Evolutionary conservation across 1,140 invertebrate genomes (phyloP).

Genomic region (Drosophila sp.): DNA sequence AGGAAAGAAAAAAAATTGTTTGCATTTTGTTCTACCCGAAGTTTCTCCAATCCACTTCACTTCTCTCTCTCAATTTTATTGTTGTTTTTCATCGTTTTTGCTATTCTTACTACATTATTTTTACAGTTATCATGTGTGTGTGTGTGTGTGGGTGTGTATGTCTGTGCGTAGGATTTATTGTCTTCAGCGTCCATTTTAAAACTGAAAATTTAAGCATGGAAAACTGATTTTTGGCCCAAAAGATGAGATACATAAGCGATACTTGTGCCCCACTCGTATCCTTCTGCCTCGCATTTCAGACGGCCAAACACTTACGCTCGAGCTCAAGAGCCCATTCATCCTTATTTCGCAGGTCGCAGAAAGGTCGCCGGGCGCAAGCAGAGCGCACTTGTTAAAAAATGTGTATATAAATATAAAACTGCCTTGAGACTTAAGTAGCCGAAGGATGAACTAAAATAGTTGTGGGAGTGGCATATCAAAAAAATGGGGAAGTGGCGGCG

Average conservation of each 20-base stretch:
- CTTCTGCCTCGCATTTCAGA: not conserved
- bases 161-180: slow-evolving; percentile 48
- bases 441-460: slow-evolving; percentile 16
- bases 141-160: slow-evolving; percentile 9
- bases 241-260: slow-evolving; percentile 28
- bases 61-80: not conserved
- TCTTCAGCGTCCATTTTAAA: slow-evolving; percentile 59
- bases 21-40: slow-evolving; percentile 65
- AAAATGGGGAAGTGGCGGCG: not conserved
- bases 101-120: slow-evolving; percentile 50
- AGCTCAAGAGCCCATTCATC: slow-evolving; percentile 56
- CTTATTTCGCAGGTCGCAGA: slow-evolving; percentile 44
- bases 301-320: not conserved
- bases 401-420: slow-evolving; percentile 17
- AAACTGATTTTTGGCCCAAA: slow-evolving; percentile 48
- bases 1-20: slow-evolving; percentile 46
- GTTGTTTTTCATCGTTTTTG: slow-evolving; percentile 25
- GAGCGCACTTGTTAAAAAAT: not conserved
- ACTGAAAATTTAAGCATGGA: slow-evolving; percentile 47
- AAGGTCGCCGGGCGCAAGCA: too few relatives aligned
- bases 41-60: slow-evolving; percentile 14
- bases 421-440: slow-evolving; percentile 33
- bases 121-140: slow-evolving; percentile 28
- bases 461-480: not conserved
- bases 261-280: not conserved